Conservation (phyloP, 2,797 vertebrate species). For the Danio tinwini region DNA sequence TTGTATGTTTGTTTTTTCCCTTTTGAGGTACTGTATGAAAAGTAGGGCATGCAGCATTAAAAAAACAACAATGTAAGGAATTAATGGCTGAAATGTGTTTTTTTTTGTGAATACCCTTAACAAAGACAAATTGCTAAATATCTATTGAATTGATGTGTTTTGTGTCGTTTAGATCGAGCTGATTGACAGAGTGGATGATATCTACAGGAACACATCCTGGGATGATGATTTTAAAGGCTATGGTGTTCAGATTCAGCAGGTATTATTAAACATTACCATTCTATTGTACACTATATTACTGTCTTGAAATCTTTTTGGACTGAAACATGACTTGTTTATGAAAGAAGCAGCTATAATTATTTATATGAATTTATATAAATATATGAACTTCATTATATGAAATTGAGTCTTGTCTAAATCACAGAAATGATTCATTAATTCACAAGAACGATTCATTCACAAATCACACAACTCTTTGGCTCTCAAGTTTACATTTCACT, state of each 20-base stretch:
- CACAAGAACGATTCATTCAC: background rate
- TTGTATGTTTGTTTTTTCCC: too few relatives aligned
- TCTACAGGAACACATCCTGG: conserved; percentile 97
- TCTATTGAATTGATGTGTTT: background rate
- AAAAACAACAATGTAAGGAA: too few relatives aligned
- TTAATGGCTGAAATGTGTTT: too few relatives aligned
- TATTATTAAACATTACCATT: conserved; percentile 58
- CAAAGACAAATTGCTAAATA: background rate
- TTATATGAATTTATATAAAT: too few relatives aligned
- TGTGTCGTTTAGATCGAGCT: conserved; percentile 86
- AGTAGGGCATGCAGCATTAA: too few relatives aligned
- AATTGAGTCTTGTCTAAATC: background rate
- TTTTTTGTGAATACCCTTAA: too few relatives aligned
- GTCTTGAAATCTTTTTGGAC: too few relatives aligned
- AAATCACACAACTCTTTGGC: background rate
- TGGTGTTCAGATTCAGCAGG: conserved; percentile 97
- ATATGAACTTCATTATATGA: too few relatives aligned
- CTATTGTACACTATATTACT: too few relatives aligned
- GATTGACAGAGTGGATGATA: conserved; percentile 97
- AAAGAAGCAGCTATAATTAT: too few relatives aligned
- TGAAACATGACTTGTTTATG: too few relatives aligned
- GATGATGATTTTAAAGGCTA: conserved; percentile 87
- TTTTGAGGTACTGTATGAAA: too few relatives aligned
- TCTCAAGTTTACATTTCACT: background rate
- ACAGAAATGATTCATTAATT: background rate